phyloP scores from a whole-genome alignment of 1,140 invertebrate genomes.

The Hesperophylax magnus region DNA sequence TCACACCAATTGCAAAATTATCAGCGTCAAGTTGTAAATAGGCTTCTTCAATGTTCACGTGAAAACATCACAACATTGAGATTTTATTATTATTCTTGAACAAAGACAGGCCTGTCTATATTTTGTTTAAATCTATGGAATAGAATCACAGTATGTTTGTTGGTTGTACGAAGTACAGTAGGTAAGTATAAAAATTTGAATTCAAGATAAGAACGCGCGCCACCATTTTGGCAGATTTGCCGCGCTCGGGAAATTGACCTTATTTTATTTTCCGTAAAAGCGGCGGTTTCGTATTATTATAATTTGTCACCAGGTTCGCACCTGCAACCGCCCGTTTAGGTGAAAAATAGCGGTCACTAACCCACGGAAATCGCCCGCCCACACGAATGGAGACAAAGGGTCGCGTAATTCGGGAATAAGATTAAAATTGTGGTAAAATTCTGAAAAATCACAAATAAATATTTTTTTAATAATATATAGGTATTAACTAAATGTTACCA shows the following conservation, averaged over 20 bases:
- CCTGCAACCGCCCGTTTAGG: constrained; percentile 47
- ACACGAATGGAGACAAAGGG: neutral
- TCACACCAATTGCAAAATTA: too few relatives aligned
- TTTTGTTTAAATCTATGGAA: neutral
- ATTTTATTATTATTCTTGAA: neutral
- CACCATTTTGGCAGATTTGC: neutral
- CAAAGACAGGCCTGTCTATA: neutral
- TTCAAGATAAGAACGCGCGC: neutral
- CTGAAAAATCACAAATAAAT: neutral
- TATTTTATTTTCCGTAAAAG: constrained; percentile 22
- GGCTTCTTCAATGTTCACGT: too few relatives aligned
- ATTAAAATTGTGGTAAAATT: neutral
- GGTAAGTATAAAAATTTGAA: neutral
- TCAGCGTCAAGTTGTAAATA: too few relatives aligned
- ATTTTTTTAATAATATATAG: neutral
- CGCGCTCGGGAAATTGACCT: constrained; percentile 18
- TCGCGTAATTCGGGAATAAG: neutral
- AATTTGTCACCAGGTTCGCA: constrained; percentile 53
- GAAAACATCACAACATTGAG: neutral
- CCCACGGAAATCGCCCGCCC: constrained; percentile 22
- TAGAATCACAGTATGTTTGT: neutral
- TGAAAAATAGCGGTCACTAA: constrained; percentile 54
- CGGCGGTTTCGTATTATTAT: constrained; percentile 15
- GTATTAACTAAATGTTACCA: neutral
- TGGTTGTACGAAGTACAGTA: neutral